Base-by-base conservation (phyloP, 2,888 invertebrate genomes). In the Caenorhabditis panamensis region DNA sequence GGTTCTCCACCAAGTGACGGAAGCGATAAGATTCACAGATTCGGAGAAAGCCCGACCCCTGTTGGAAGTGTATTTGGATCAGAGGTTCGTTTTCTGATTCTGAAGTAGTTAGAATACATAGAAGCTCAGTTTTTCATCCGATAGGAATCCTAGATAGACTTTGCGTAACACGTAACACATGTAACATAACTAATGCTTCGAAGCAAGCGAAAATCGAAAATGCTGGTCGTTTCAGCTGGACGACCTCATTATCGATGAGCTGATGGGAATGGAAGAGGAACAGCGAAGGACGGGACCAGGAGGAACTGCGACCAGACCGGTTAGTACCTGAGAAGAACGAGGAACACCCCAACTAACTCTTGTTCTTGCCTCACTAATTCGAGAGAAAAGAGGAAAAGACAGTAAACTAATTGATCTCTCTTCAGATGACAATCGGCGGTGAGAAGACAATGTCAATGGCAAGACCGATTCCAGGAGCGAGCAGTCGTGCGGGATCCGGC, bases 211-310 rank as follows among this genome's bases (percentile, higher is more conserved):
- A 41, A 41, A 53, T 28, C 41, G 13, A 41, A 41, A 41, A 53
- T 28, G 24, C 61, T 16, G 44, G 20, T 37, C 56, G 6, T 79
- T 79, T 47, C 79, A 79, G 80, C 80, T 83, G 31, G 91, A 91
- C 82, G 91, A 91, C 67, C 81, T 88, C 37, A 90, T 91, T 31
- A 91, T 91, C 66, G 90, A 91, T 80, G 91, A 91, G 80, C 88
- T 75, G 78, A 91, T 58, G 86, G 87, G 69, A 69, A 66, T 53
- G 61, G 67, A 54, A 22, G 64, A 71, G 28, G 72, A 72, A 61
- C 64, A 66, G 8, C 66, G 37, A 1, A 49, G 51, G 31, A 49
- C 53, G 16, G n/a, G 58, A 61, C 24, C 41, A 6, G 62, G 62
- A 26, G 58, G 53, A 41, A 53, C 31, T 31, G 31, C 59, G 31